Base-by-base conservation (phyloP, 2,888 invertebrate genomes). In the Drosophila barbarae region DNA sequence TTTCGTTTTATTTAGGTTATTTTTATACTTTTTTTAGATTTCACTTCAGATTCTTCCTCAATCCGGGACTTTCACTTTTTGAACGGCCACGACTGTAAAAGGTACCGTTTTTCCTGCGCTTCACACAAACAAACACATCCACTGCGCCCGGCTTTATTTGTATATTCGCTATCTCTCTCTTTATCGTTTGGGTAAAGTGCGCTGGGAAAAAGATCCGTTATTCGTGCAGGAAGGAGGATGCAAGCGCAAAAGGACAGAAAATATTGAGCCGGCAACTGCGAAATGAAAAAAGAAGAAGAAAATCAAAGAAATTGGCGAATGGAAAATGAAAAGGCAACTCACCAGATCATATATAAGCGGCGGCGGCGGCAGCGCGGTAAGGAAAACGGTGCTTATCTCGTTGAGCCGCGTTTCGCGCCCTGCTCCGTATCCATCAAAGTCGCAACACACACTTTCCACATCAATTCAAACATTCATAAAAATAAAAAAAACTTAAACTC, bases 321-420 rank as follows among this genome's bases (percentile, higher is more conserved):
- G 3, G 10, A 10, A 13, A 23, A 32, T 2, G 0, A n/a, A 21
- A 13, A 15, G 9, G 4, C 23, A n/a, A 44, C 36, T 59, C 30
- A 61, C 61, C 60, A 12, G 34, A 49, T 54, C 55, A 54, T 52
- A 57, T 57, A 54, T 44, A 23, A 21, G 39, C 39, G 18, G 18
- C 18, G 18, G 18, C 18, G 18, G 18, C 18, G 18, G 18, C 18
- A 18, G 32, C 30, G 13, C 34, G 26, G 36, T 44, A 38, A 28
- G 53, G 50, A 63, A 72, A 80, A 74, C 85, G 78, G 78, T 85
- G 78, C 77, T 52, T 56, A 52, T 53, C 46, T 79, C 30, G 82
- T 72, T 63, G 68, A 84, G 82, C 18, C 18, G 18, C 78, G 76
- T 44, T 30, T 51, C 5, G 60, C 78, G 82, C 86, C 67, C 84